Evolutionary conservation across 2,797 vertebrate species (phyloP).

Genomic region (Takifugu ocellatus): DNA sequence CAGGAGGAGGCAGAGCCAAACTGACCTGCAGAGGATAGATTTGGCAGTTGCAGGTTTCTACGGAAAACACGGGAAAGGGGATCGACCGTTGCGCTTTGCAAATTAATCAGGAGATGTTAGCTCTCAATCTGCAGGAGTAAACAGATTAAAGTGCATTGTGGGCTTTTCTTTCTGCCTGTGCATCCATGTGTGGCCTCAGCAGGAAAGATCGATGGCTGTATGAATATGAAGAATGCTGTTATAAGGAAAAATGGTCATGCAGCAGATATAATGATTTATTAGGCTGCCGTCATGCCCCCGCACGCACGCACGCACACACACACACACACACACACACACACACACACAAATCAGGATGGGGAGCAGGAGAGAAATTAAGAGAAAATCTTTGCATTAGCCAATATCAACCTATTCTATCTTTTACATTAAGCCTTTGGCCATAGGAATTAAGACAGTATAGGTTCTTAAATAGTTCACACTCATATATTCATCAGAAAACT

Average conservation of each 20-base stretch:
- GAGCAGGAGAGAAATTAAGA: slow-evolving; percentile 11
- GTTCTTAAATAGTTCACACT: slow-evolving; percentile 19
- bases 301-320: neutral
- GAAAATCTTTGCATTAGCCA: slow-evolving; percentile 48
- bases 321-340: too few relatives aligned
- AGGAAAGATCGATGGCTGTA: slow-evolving; percentile 54
- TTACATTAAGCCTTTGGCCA: slow-evolving; percentile 42
- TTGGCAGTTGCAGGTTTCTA: slow-evolving; percentile 33
- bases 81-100: slow-evolving; percentile 41
- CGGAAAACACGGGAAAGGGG: slow-evolving; percentile 22
- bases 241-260: slow-evolving; percentile 40
- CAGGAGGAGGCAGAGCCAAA: slow-evolving; percentile 31
- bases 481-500: neutral
- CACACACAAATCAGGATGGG: neutral
- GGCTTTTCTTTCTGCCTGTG: slow-evolving; percentile 10
- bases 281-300: slow-evolving; percentile 26
- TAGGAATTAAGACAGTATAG: slow-evolving; percentile 34
- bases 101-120: slow-evolving; percentile 49
- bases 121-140: slow-evolving; percentile 28
- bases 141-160: slow-evolving; percentile 11
- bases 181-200: slow-evolving; percentile 44
- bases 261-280: slow-evolving; percentile 61
- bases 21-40: slow-evolving; percentile 20
- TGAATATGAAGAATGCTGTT: slow-evolving; percentile 57
- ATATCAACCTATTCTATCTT: slow-evolving; percentile 49